Conservation (phyloP, 2,113 vertebrate species). For the Neodontobutis hainanensis region DNA sequence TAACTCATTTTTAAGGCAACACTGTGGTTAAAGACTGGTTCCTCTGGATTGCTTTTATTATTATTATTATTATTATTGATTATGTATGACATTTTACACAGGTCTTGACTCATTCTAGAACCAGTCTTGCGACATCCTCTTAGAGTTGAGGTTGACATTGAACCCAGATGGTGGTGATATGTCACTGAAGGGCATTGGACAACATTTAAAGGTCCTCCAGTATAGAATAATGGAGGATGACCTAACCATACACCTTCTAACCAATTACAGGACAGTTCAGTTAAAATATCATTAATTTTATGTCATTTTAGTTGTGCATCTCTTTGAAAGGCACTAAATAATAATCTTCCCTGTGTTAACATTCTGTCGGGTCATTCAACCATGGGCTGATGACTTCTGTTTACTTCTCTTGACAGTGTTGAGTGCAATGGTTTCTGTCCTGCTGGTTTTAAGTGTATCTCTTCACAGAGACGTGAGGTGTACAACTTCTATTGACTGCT, state of each 20-base stretch:
- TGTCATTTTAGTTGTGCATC: neutral
- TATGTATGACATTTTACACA: too few relatives aligned
- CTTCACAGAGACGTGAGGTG: too few relatives aligned
- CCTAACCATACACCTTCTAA: neutral
- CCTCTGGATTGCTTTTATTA: neutral
- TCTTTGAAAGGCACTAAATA: conserved; percentile 1
- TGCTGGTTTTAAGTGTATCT: too few relatives aligned
- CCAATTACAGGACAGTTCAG: neutral
- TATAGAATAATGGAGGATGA: conserved; percentile 26
- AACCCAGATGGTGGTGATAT: conserved; percentile 27
- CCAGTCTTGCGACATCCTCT: neutral
- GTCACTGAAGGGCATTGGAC: conserved; percentile 29
- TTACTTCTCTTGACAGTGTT: too few relatives aligned
- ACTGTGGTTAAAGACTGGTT: neutral
- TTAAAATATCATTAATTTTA: neutral
- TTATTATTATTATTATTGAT: too few relatives aligned
- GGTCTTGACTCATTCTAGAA: too few relatives aligned
- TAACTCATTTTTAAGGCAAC: too few relatives aligned
- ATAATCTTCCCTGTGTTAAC: neutral
- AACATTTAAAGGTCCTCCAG: conserved; percentile 25
- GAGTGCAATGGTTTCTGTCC: too few relatives aligned
- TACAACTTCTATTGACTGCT: too few relatives aligned
- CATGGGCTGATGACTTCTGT: too few relatives aligned
- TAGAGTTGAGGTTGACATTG: conserved; percentile 21
- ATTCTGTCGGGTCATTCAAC: too few relatives aligned